Evolutionary conservation across 2,888 invertebrate species (phyloP), one percentile per base, ranked within the genome.

Genomic region (Pherbina coryleti): DNA sequence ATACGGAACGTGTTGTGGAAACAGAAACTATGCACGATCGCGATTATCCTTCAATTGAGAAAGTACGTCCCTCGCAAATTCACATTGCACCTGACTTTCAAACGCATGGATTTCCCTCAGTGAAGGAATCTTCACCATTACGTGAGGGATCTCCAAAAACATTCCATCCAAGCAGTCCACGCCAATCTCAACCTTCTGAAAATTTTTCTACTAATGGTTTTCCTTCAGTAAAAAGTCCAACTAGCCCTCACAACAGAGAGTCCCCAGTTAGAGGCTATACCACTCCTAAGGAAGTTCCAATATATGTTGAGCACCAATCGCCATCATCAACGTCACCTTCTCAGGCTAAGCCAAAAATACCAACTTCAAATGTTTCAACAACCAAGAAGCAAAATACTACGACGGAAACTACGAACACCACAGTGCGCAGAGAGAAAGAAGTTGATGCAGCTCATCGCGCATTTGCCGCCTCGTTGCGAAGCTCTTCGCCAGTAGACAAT

Each of bases 371-470:
- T 3, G 79, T 82, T n/a, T 79, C 80, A 5, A 44, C 77, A 5
- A 83, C 82, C 22, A 81, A 79, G n/a, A 83, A 79, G 64, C 25
- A 74, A 1, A 70, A 82, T 0, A 84, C 79, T 4, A 84, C 82
- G 1, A 83, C 81, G 8, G 82, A 81, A 2, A 82, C 83, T 8
- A 84, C 88, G 3, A 83, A 84, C 60, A 81, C 85, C 14, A 83
- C 84, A 79, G 76, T 86, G 79, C 83, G 83, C 14, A 87, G 88
- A 80, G 89, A 89, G 71, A 88, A 88, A 37, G 86, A 86, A 74
- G 86, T 85, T 44, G 94, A 94, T 85, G 93, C 95, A 0, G 92
- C 94, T 1, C 95, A 95, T 85, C 93, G 94, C 82, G 94, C 94
- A 0, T 95, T 95, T 91, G 95, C 94, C 0, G 92, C 93, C 77